phyloP scores from a whole-genome alignment of 2,888 invertebrate species.

The Drosophila eohydei region DNA sequence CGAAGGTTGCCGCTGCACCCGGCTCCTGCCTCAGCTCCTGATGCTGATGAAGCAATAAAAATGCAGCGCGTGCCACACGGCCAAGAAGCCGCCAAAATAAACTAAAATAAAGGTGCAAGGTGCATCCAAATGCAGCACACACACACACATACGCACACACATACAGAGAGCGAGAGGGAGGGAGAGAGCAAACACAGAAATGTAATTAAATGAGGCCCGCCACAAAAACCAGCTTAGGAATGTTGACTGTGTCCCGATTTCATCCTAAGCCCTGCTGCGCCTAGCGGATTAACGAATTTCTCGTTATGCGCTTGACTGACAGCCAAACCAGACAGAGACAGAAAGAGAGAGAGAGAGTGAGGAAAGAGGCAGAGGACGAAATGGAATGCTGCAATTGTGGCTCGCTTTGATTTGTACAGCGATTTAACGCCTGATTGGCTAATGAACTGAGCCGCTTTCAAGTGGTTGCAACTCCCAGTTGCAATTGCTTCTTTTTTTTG shows the following conservation, averaged over 20 bases:
- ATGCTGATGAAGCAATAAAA: slow-evolving; percentile 77
- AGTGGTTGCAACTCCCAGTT: slow-evolving; percentile 59
- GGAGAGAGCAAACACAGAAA: slow-evolving; percentile 29
- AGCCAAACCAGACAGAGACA: slow-evolving; percentile 30
- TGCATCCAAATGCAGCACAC: slow-evolving; percentile 29
- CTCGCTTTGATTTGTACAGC: slow-evolving; percentile 55
- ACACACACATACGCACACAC: neutral
- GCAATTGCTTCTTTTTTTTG: slow-evolving; percentile 25
- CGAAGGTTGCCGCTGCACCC: slow-evolving; percentile 7
- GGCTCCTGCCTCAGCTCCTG: slow-evolving; percentile 32
- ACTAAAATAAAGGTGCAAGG: slow-evolving; percentile 61
- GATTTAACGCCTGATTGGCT: slow-evolving; percentile 71
- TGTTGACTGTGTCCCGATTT: slow-evolving; percentile 42
- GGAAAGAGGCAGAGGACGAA: slow-evolving; percentile 1
- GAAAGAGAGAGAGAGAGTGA: neutral
- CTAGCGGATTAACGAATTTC: slow-evolving; percentile 72
- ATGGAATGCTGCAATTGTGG: slow-evolving; percentile 41
- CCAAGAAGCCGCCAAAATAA: slow-evolving; percentile 62
- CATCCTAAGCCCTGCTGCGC: slow-evolving; percentile 43
- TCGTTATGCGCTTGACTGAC: slow-evolving; percentile 70
- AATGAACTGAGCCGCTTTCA: slow-evolving; percentile 61
- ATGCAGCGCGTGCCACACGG: slow-evolving; percentile 73
- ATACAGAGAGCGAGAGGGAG: neutral
- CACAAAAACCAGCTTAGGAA: slow-evolving; percentile 46
- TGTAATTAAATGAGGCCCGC: slow-evolving; percentile 38